Evolutionary conservation across 2,113 vertebrate genomes (phyloP).

Genomic region (Sander vitreus): DNA sequence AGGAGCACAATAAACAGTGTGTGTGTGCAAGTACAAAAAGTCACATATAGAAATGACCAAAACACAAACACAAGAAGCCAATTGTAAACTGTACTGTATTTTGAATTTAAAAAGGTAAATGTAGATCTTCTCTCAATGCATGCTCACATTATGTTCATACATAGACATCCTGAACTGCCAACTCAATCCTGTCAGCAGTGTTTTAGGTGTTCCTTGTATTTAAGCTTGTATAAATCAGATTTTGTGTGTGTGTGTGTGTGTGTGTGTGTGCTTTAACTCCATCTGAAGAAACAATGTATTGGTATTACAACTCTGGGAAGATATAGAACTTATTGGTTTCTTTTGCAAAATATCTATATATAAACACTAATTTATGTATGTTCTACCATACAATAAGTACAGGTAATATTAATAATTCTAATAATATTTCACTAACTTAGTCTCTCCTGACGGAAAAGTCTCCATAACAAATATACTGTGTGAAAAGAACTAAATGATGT

Average conservation of each 20-base stretch:
- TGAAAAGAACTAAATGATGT: slow-evolving; percentile 26
- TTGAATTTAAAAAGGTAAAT: background rate
- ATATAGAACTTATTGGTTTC: no score
- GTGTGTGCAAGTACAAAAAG: background rate
- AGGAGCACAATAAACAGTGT: no score
- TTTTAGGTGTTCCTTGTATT: background rate
- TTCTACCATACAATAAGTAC: no score
- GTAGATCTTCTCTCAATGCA: no score
- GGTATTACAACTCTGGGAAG: no score
- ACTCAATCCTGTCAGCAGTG: background rate
- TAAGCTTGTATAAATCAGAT: background rate
- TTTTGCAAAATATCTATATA: no score
- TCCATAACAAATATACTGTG: slow-evolving; percentile 10
- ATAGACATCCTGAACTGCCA: background rate
- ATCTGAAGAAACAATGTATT: background rate
- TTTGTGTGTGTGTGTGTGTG: no score
- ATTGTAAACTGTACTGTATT: background rate
- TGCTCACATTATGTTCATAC: background rate
- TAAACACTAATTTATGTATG: no score
- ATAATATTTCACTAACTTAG: no score
- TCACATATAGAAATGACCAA: background rate
- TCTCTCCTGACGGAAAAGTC: no score
- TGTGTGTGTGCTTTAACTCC: no score
- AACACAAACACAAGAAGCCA: background rate
- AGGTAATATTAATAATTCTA: no score